phyloP scores from a whole-genome alignment of 1,140 invertebrate species.

The Drosophila nannoptera region DNA sequence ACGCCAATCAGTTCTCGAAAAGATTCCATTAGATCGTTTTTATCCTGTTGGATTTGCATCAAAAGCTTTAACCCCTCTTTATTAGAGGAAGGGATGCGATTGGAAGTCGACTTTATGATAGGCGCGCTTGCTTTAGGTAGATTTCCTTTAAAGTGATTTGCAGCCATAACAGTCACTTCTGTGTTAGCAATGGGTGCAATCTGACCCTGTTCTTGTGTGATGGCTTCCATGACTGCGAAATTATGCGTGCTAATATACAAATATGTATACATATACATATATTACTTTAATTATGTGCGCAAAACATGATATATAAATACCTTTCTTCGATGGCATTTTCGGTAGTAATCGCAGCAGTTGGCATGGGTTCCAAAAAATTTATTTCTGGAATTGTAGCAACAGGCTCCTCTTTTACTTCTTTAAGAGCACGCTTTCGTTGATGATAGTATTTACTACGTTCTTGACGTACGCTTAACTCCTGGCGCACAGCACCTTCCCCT shows the following conservation, averaged over 20 bases:
- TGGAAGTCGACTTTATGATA: neutral
- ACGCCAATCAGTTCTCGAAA: slow-evolving; percentile 69
- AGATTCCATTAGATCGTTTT: slow-evolving; percentile 72
- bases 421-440: slow-evolving; percentile 46
- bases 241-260: slow-evolving; percentile 2
- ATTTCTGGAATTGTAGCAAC: neutral
- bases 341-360: neutral
- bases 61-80: slow-evolving; percentile 68
- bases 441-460: slow-evolving; percentile 74
- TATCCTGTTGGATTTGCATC: slow-evolving; percentile 76
- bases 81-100: slow-evolving; percentile 29
- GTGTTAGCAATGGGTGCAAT: neutral
- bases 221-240: slow-evolving; percentile 2
- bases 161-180: neutral
- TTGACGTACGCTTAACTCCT: slow-evolving; percentile 63
- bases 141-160: neutral
- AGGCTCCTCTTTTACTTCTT: slow-evolving; percentile 13
- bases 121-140: neutral
- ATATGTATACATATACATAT: no score
- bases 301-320: neutral
- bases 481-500: slow-evolving; percentile 57
- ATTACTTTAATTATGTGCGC: neutral
- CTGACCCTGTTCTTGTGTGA: neutral
- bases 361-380: neutral
- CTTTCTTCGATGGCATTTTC: slow-evolving; percentile 19